These are phyloP conservation scores for Oxycera nigricornis DNA, from an alignment of 2,888 invertebrate species.

Conservation along the genomic window DNA sequence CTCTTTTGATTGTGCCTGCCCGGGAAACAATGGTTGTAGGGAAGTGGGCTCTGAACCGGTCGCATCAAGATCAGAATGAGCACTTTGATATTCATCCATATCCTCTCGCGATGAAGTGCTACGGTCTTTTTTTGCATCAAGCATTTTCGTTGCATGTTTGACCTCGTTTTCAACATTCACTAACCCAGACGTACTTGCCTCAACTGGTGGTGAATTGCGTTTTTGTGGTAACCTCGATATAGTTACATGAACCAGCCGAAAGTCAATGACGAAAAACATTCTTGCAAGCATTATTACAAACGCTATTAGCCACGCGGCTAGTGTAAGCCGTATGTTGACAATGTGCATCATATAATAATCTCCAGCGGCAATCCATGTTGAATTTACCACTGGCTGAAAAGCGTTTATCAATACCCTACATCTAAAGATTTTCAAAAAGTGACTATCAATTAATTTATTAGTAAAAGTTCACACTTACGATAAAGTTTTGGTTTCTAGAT, in stretches of 20 bases:
- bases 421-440: slow-evolving; percentile 48
- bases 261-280: slow-evolving; percentile 55
- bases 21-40: not conserved
- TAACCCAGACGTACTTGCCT: not conserved
- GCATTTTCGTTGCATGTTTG: not conserved
- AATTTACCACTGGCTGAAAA: slow-evolving; percentile 50
- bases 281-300: slow-evolving; percentile 56
- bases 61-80: slow-evolving; percentile 24
- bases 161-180: not conserved
- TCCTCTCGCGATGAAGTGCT: slow-evolving; percentile 33
- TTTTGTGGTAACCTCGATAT: not conserved
- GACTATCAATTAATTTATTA: not conserved
- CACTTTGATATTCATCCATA: slow-evolving; percentile 38
- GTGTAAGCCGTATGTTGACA: slow-evolving; percentile 52
- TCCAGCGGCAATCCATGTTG: not conserved
- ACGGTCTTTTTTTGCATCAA: not conserved
- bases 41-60: not conserved
- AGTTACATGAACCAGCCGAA: slow-evolving; percentile 51
- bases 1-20: not conserved
- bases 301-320: slow-evolving; percentile 54
- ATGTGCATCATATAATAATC: slow-evolving; percentile 52
- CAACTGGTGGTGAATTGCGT: not conserved
- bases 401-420: slow-evolving; percentile 56
- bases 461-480: slow-evolving; percentile 48
- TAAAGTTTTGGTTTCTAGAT: slow-evolving; percentile 52